Percentiles rank a stretch among this genome's conserved stretches.
Evolutionary conservation across 2,113 vertebrate species (phyloP).

Genomic region (Lathamus discolor): DNA sequence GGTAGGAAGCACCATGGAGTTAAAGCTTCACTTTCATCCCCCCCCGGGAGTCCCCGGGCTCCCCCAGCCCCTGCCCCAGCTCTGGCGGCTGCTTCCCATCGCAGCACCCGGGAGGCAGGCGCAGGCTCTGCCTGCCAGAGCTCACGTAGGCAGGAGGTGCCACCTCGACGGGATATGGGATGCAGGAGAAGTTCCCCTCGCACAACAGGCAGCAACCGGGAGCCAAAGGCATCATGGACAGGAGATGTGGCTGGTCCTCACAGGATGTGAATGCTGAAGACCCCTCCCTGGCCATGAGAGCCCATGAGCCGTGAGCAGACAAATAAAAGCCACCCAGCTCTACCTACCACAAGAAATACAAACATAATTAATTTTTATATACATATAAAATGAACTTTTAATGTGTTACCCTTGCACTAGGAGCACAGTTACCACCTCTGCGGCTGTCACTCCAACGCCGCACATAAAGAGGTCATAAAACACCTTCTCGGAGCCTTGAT

Average conservation of each 20-base stretch:
- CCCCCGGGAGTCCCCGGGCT: not conserved
- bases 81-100: not conserved
- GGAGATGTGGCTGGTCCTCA: fast-evolving
- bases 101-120: not conserved
- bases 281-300: not conserved
- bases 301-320: not conserved
- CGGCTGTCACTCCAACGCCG: fast-evolving
- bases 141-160: conserved; percentile 41
- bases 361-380: not conserved
- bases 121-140: not conserved
- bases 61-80: not conserved
- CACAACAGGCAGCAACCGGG: fast-evolving
- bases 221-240: not conserved
- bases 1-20: fast-evolving
- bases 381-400: not conserved
- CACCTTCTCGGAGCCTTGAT: fast-evolving
- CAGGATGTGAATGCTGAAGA: not conserved
- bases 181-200: fast-evolving
- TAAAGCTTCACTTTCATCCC: not conserved
- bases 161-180: not conserved
- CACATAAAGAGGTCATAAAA: not conserved
- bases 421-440: not conserved
- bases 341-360: not conserved
- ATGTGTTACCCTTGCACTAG: not conserved
- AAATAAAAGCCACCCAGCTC: not conserved